A percentile compares a stretch with the other conserved stretches of the same genome.
phyloP scores from a whole-genome alignment of 1,140 invertebrate species.

The Micrasema longulum region DNA sequence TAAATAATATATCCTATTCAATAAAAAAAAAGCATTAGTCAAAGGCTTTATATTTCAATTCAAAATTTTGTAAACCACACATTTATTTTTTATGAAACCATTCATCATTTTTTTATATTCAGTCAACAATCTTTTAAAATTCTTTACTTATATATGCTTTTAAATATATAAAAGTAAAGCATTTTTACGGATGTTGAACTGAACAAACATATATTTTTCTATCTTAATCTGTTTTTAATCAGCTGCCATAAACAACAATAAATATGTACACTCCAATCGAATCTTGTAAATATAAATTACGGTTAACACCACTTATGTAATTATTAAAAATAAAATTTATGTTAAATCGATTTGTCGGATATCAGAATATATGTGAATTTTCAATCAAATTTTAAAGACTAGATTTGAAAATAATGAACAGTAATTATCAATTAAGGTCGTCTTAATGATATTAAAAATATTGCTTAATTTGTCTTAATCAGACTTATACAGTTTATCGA shows the following conservation, averaged over 20 bases:
- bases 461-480: no score
- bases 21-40: slow-evolving; percentile 52
- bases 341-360: no score
- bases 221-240: background rate
- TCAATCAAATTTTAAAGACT: no score
- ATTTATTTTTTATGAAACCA: background rate
- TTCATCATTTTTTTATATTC: no score
- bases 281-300: no score
- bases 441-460: background rate
- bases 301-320: no score
- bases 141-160: slow-evolving; percentile 52
- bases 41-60: slow-evolving; percentile 17
- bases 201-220: background rate
- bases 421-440: background rate
- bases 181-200: background rate
- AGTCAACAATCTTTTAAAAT: slow-evolving; percentile 15
- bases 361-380: no score
- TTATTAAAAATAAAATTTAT: no score
- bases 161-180: slow-evolving; percentile 52
- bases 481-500: no score
- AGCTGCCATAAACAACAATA: background rate
- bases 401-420: background rate
- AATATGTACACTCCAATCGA: no score
- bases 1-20: slow-evolving; percentile 54
- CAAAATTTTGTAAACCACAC: background rate